Conservation (phyloP, 2,888 invertebrate genomes). For the Leucophenga montana region DNA sequence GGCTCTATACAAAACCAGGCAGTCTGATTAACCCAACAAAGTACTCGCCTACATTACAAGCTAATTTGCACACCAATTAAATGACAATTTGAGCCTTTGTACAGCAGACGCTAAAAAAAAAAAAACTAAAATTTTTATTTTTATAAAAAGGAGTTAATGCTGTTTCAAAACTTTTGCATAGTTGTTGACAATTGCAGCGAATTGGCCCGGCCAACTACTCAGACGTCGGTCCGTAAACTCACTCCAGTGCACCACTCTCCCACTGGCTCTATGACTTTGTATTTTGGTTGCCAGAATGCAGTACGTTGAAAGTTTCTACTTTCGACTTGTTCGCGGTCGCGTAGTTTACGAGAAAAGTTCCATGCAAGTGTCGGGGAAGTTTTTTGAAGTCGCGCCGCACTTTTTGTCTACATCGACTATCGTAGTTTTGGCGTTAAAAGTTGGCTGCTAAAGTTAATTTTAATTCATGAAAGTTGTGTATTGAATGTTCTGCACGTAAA, state of each 20-base stretch:
- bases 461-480: background rate
- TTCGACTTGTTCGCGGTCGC: constrained; percentile 51
- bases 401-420: background rate
- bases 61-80: constrained; percentile 70
- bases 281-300: background rate
- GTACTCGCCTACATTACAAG: constrained; percentile 28
- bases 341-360: constrained; percentile 54
- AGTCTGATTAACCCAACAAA: background rate
- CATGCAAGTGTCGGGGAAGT: background rate
- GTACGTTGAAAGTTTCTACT: background rate
- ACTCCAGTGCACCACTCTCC: background rate
- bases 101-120: constrained; percentile 34
- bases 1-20: background rate
- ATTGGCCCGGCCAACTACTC: background rate
- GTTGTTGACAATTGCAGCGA: constrained; percentile 11
- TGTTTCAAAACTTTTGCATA: constrained; percentile 2
- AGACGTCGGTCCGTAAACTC: no score
- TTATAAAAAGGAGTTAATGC: background rate
- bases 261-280: background rate
- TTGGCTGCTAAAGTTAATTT: background rate
- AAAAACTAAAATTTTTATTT: background rate
- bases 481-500: no score
- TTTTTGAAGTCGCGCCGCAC: background rate
- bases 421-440: background rate
- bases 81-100: constrained; percentile 69